Base-by-base conservation (phyloP, 1,140 invertebrate species). In the Aphaenogaster floridana region DNA sequence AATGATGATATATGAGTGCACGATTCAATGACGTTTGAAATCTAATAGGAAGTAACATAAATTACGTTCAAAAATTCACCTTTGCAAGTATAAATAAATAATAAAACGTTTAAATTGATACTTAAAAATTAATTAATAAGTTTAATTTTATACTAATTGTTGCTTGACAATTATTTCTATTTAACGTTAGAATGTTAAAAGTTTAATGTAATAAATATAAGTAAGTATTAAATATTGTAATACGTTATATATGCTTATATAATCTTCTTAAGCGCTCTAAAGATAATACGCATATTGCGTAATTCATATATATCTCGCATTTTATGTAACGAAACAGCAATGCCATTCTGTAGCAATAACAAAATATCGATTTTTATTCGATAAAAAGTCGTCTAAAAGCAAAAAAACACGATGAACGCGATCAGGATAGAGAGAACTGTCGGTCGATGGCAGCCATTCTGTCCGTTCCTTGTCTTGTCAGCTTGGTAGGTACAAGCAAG, bases 401-500 rank as follows among this genome's bases (percentile, higher is more conserved):
- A 28, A 13, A 52, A 45, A 50, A 71, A 50, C 39, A 66, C 4
- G 28, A 72, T 28, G 36, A 88, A 72, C 66, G 66, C 13, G 54
- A 88, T 88, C 45, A 52, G 64, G 39, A 57, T 88, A 69, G 52
- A 80, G 66, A 85, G 36, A 79, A 79, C 13, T 61, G 63, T 64
- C 59, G 72, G 48, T 86, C 48, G 59, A 69, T 78, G 61, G 72
- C 50, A 39, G 50, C 59, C 52, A 66, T 84, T 84, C 57, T 74
- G 83, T 66, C 48, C 61, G 28, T 79, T 76, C 42, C 83, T 86
- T 52, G 80, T 87, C 86, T 77, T 87, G 86, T 87, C 89, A 79
- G 88, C 79, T 69, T 48, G 78, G 79, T 63, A 76, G 78, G 79
- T 63, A 76, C 36, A 90, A 90, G 88, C 89, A 66, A 86, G 78